Percentiles rank a stretch among this genome's conserved stretches.
These are phyloP conservation scores for Lysiphlebus fabarum DNA, from an alignment of 1,140 invertebrate genomes.

Conservation along the genomic window DNA sequence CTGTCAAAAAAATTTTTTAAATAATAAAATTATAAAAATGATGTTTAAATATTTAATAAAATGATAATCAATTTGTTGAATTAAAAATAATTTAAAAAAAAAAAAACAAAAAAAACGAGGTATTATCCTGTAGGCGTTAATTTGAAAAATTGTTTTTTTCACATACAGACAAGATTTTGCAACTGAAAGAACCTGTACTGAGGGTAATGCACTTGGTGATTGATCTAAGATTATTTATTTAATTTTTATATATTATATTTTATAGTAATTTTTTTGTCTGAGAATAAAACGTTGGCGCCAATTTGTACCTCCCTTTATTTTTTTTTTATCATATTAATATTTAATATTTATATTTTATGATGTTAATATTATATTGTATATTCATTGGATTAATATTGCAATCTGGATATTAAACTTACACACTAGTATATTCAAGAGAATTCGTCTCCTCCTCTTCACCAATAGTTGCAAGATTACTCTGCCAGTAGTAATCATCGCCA, in stretches of 20 bases:
- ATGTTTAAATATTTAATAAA: slow-evolving; percentile 13
- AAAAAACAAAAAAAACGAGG: not conserved
- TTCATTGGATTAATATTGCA: not conserved
- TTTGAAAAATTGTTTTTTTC: not conserved
- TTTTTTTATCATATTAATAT: too few species aligned
- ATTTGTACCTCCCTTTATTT: too few species aligned
- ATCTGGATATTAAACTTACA: slow-evolving; percentile 31
- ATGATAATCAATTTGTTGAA: slow-evolving; percentile 19
- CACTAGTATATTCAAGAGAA: slow-evolving; percentile 41
- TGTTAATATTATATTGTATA: too few species aligned
- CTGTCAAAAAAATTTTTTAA: not conserved
- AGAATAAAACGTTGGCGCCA: not conserved
- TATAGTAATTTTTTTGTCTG: not conserved
- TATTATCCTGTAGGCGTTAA: not conserved
- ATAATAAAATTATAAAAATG: not conserved
- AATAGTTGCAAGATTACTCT: slow-evolving; percentile 47
- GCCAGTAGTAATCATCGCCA: slow-evolving; percentile 45
- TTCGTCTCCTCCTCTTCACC: slow-evolving; percentile 48
- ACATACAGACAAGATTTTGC: slow-evolving; percentile 8
- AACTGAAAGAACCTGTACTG: slow-evolving; percentile 6
- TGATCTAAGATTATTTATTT: not conserved
- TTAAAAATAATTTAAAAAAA: slow-evolving; percentile 8
- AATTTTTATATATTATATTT: too few species aligned
- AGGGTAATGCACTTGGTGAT: slow-evolving; percentile 13
- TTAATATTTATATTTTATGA: too few species aligned